Evolutionary conservation across 2,888 invertebrate genomes (phyloP).

Genomic region (Galeruca laticollis): DNA sequence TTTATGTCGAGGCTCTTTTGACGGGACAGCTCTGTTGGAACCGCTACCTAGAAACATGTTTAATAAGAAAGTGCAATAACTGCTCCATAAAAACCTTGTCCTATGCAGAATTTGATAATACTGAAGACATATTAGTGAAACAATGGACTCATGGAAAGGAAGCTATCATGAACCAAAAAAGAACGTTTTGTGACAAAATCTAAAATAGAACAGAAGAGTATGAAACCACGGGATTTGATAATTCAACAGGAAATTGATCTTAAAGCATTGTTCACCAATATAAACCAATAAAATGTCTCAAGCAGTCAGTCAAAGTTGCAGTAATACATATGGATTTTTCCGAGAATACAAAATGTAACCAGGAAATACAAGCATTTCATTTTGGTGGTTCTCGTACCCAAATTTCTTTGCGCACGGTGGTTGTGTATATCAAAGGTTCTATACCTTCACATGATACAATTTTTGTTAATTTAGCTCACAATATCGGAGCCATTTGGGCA

Average conservation of each 20-base stretch:
- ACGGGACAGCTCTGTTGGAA: no score
- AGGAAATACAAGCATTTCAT: slow-evolving; percentile 19
- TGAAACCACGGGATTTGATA: neutral
- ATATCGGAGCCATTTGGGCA: slow-evolving; percentile 20
- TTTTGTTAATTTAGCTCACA: slow-evolving; percentile 19
- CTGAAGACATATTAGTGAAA: no score
- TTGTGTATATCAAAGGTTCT: neutral
- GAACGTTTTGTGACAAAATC: no score
- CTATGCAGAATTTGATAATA: no score
- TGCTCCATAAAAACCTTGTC: no score
- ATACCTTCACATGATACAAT: neutral
- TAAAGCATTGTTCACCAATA: no score
- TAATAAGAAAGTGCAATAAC: no score
- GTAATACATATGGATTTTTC: slow-evolving; percentile 32
- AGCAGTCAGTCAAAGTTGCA: neutral
- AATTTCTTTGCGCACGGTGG: slow-evolving; percentile 16
- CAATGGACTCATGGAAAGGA: no score
- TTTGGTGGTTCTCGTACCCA: slow-evolving; percentile 21
- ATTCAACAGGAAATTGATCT: neutral
- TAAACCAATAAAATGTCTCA: neutral
- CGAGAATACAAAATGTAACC: slow-evolving; percentile 24
- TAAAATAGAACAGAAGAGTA: neutral
- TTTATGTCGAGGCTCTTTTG: no score
- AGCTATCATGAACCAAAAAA: no score
- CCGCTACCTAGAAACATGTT: neutral